These are phyloP conservation scores for Steinernema carpocapsae DNA, from an alignment of 2,888 invertebrate genomes.

Conservation along the genomic window DNA sequence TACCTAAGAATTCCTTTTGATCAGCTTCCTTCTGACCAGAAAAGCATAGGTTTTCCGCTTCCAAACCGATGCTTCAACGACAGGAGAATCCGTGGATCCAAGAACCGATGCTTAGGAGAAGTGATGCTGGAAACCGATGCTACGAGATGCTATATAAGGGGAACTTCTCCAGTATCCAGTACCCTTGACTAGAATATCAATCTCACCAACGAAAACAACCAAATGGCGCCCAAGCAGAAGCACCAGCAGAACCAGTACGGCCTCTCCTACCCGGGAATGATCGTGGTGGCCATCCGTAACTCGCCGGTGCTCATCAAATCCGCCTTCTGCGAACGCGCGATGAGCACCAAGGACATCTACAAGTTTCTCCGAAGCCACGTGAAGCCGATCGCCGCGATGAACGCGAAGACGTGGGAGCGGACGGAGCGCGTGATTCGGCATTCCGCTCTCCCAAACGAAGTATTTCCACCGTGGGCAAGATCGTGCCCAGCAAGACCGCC, in stretches of 20 bases:
- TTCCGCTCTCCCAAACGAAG: conserved; percentile 17
- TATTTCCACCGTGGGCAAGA: neutral
- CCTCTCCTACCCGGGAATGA: neutral
- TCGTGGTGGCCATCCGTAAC: conserved; percentile 12
- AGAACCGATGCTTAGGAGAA: too few species aligned
- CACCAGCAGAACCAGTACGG: conserved; percentile 1
- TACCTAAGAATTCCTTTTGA: too few species aligned
- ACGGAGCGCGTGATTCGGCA: conserved; percentile 21
- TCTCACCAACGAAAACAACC: neutral
- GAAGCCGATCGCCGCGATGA: neutral
- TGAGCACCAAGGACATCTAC: conserved; percentile 18
- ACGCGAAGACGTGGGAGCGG: neutral
- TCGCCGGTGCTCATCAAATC: neutral
- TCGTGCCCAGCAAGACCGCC: neutral
- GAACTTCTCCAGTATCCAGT: too few species aligned
- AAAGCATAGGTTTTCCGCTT: too few species aligned
- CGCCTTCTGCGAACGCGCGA: neutral
- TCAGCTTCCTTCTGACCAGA: too few species aligned
- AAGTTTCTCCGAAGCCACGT: neutral
- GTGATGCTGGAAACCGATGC: too few species aligned
- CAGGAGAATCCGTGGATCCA: too few species aligned
- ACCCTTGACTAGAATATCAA: too few species aligned
- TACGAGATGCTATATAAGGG: too few species aligned
- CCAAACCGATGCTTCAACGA: too few species aligned
- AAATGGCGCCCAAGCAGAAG: neutral